Percentiles rank a stretch among this genome's conserved stretches.
phyloP scores from a whole-genome alignment of 2,797 vertebrate genomes.

The Hippocampus kuda region DNA sequence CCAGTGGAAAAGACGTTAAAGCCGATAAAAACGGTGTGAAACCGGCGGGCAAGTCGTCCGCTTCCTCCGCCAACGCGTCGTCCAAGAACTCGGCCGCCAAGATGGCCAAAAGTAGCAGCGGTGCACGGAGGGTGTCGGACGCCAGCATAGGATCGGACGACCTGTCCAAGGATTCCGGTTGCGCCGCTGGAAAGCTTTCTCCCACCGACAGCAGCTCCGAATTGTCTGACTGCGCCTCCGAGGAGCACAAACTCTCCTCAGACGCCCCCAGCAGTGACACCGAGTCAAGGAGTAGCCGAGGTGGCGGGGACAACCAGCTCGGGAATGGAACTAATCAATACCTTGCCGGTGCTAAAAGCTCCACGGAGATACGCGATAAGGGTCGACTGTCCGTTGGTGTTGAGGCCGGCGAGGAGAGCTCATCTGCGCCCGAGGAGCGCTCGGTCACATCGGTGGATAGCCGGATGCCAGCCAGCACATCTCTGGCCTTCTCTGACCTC shows the following conservation, averaged over 20 bases:
- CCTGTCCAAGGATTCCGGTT: constrained; percentile 67
- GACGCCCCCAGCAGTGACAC: constrained; percentile 79
- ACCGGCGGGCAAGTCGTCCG: constrained; percentile 55
- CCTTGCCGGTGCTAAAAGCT: constrained; percentile 27
- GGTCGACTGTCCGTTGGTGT: constrained; percentile 50
- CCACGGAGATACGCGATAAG: constrained; percentile 53
- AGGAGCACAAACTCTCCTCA: constrained; percentile 73
- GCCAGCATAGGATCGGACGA: constrained; percentile 64
- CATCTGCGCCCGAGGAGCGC: constrained; percentile 73
- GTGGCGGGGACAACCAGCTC: constrained; percentile 49
- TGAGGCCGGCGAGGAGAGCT: constrained; percentile 61
- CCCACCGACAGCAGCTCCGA: constrained; percentile 82
- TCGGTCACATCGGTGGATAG: constrained; percentile 82
- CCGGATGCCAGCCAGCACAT: constrained; percentile 84
- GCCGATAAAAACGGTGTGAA: constrained; percentile 53
- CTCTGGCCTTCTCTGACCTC: constrained; percentile 92
- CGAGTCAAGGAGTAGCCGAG: constrained; percentile 69
- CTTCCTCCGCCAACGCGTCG: constrained; percentile 13
- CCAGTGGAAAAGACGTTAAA: constrained; percentile 64
- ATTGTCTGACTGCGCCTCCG: constrained; percentile 74
- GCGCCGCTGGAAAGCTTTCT: constrained; percentile 63
- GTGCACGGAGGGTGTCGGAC: constrained; percentile 59
- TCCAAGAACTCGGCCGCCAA: constrained; percentile 54
- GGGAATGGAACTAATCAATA: constrained; percentile 35
- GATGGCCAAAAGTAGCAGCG: constrained; percentile 42